Base-by-base conservation (phyloP, 2,888 invertebrate species). In the Busseola fusca region DNA sequence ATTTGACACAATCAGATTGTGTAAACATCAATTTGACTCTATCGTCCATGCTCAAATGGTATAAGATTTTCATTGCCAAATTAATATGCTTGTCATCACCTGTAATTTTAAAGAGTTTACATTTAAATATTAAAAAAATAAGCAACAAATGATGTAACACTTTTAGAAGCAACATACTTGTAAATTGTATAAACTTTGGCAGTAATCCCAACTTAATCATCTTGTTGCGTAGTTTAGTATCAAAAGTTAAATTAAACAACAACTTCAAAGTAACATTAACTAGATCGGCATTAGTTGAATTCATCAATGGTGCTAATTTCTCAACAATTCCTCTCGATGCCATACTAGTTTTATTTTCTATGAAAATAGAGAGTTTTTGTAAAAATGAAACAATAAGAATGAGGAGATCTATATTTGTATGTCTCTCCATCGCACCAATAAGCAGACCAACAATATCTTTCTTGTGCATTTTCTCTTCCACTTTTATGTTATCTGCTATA, bases 391-490 rank as follows among this genome's bases (percentile, higher is more conserved):
- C 97, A 65, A 98, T 98, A 71, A 99, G 96, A 88, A 98, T 97
- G 58, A 99, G 96, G 42, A 99, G 96, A 92, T 99, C 99, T 79
- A 97, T 97, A 91, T 98, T 98, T 25, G 96, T 94, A 85, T 98
- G 98, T 78, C 99, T 96, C 87, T 99, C 99, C 91, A 99, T 96
- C 16, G 98, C 97, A 88, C 98, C 98, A 62, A 98, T 97, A 54
- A 99, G 96, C 94, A 99, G 97, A 54, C 97, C 97, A 6, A 99
- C 98, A 81, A 99, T 97, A 88, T 98, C 98, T 92, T 99, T 98
- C 87, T 98, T 98, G 42, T 98, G 97, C 98, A 99, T 99, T 96
- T 99, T 99, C 93, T 98, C 98, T 93, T 99, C 99, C 5, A 99
- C 98, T 91, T 98, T 98, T 14, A 98, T 97, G 95, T 99, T 99